phyloP scores from a whole-genome alignment of 2,797 vertebrate genomes.

The Malacoraja senta region DNA sequence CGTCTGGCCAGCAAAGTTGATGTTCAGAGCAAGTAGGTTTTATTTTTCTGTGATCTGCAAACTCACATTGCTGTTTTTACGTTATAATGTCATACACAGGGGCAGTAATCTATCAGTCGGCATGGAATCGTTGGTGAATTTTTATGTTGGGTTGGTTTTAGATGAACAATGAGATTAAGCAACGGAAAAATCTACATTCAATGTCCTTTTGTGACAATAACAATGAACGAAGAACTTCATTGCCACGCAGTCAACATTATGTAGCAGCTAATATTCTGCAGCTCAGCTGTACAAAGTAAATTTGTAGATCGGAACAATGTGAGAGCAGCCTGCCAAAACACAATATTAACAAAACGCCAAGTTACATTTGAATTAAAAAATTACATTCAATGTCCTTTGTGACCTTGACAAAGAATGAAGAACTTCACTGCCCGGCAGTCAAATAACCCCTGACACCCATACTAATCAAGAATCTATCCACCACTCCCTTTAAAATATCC shows the following conservation, averaged over 20 bases:
- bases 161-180: no score
- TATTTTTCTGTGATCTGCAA: neutral
- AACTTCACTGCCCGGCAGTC: neutral
- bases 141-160: no score
- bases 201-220: neutral
- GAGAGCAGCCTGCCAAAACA: no score
- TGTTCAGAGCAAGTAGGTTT: neutral
- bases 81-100: no score
- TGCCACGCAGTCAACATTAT: neutral
- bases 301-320: neutral
- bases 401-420: neutral
- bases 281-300: neutral
- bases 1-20: neutral
- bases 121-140: no score
- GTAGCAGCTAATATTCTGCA: neutral
- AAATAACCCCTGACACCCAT: no score
- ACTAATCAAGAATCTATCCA: no score
- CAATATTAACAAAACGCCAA: no score
- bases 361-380: neutral
- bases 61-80: neutral
- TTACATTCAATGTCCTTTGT: neutral
- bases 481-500: no score
- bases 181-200: neutral
- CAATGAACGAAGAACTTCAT: neutral
- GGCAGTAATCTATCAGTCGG: no score